Percentiles rank a stretch among this genome's conserved stretches.
These are phyloP conservation scores for Drosophila planitibia DNA, from an alignment of 2,888 invertebrate genomes.

Conservation along the genomic window DNA sequence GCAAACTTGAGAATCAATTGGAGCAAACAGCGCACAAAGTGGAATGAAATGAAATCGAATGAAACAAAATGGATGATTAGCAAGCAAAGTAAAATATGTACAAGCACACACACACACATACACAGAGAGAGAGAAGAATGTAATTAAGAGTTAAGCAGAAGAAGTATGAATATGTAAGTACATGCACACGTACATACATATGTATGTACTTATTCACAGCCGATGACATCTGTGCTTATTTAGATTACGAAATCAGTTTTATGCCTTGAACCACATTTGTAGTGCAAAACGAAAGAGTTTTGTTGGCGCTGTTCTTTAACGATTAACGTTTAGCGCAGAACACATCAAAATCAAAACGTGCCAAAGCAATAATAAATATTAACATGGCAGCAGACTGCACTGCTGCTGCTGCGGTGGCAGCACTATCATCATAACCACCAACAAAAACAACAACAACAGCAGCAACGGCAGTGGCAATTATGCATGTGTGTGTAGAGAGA, in stretches of 20 bases:
- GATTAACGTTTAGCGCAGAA: conserved; percentile 35
- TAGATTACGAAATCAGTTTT: conserved; percentile 30
- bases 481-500: conserved; percentile 9
- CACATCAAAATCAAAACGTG: conserved; percentile 56
- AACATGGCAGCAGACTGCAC: conserved; percentile 42
- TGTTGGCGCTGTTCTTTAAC: conserved; percentile 32
- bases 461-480: conserved; percentile 42
- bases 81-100: background rate
- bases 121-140: background rate
- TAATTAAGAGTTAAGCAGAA: conserved; percentile 1
- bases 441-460: conserved; percentile 10
- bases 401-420: conserved; percentile 24
- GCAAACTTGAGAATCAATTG: conserved; percentile 75
- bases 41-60: conserved; percentile 25
- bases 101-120: background rate
- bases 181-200: background rate
- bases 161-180: background rate
- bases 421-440: conserved; percentile 11
- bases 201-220: background rate
- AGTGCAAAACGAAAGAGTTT: conserved; percentile 4
- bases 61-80: conserved; percentile 32
- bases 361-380: conserved; percentile 45
- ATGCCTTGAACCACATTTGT: conserved; percentile 45
- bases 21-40: conserved; percentile 41
- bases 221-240: conserved; percentile 49